phyloP scores from a whole-genome alignment of 2,113 vertebrate genomes.

The Bothrops jararaca region DNA sequence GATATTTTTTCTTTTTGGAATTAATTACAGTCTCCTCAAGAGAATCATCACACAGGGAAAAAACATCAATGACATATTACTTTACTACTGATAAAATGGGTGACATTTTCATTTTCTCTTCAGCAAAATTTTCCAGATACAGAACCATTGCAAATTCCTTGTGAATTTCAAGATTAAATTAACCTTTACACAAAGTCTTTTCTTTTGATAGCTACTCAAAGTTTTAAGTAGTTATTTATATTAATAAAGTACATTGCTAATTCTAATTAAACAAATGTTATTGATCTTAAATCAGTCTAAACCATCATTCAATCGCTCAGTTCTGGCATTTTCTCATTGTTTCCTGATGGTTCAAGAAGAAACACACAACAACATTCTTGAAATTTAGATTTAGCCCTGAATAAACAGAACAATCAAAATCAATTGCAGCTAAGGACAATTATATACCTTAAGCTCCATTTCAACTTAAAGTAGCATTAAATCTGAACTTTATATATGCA shows the following conservation, averaged over 20 bases:
- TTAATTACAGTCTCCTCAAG: neutral
- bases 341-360: neutral
- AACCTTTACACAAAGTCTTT: neutral
- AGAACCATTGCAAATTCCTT: neutral
- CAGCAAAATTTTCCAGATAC: neutral
- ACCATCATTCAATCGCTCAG: neutral
- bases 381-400: neutral
- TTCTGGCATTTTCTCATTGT: neutral
- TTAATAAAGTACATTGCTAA: neutral
- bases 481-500: neutral
- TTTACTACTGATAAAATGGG: neutral
- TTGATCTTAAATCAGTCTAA: neutral
- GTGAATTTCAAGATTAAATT: neutral
- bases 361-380: neutral
- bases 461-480: neutral
- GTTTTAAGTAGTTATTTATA: neutral
- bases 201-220: neutral
- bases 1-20: neutral
- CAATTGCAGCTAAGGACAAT: neutral
- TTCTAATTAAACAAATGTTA: neutral
- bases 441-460: neutral
- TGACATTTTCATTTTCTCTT: neutral
- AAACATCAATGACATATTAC: neutral
- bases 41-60: neutral
- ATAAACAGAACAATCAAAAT: neutral